Conservation (phyloP, 1,140 invertebrate genomes). For the Drosophila nikananu region DNA sequence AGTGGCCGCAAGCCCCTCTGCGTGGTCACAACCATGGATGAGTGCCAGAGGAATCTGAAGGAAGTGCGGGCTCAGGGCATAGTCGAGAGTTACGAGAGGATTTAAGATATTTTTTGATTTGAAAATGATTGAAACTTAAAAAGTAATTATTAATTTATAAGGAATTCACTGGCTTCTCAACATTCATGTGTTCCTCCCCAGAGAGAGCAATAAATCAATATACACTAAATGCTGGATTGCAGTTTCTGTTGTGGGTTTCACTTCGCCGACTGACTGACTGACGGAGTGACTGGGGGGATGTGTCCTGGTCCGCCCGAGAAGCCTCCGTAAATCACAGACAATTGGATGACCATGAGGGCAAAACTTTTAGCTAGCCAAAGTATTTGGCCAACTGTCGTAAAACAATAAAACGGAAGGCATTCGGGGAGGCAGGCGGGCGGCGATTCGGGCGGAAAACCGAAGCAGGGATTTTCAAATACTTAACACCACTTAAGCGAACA, state of each 20-base stretch:
- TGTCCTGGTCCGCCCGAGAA: slow-evolving; percentile 3
- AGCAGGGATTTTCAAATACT: slow-evolving; percentile 80
- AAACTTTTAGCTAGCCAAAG: slow-evolving; percentile 73
- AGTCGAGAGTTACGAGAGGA: slow-evolving; percentile 62
- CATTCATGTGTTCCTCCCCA: not conserved
- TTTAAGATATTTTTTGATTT: slow-evolving; percentile 19
- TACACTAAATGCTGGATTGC: slow-evolving; percentile 58
- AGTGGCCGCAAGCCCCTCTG: slow-evolving; percentile 71
- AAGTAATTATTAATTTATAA: not conserved
- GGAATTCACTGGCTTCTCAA: not conserved
- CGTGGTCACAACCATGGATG: slow-evolving; percentile 65
- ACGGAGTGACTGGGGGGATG: slow-evolving; percentile 22
- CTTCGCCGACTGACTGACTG: slow-evolving; percentile 20
- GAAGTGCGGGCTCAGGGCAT: slow-evolving; percentile 57
- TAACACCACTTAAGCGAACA: slow-evolving; percentile 78
- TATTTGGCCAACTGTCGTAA: slow-evolving; percentile 81
- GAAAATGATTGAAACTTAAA: too few relatives aligned
- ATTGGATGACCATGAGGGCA: slow-evolving; percentile 79
- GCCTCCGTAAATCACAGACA: slow-evolving; percentile 77
- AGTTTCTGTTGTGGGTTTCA: slow-evolving; percentile 49
- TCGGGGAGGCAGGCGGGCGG: not conserved
- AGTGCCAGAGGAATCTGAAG: slow-evolving; percentile 59
- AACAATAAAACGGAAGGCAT: slow-evolving; percentile 77
- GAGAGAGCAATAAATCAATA: slow-evolving; percentile 71
- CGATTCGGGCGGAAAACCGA: slow-evolving; percentile 17